A percentile compares a stretch with the other conserved stretches of the same genome.
Evolutionary conservation across 2,113 vertebrate genomes (phyloP).

Genomic region (Nibea coibor): DNA sequence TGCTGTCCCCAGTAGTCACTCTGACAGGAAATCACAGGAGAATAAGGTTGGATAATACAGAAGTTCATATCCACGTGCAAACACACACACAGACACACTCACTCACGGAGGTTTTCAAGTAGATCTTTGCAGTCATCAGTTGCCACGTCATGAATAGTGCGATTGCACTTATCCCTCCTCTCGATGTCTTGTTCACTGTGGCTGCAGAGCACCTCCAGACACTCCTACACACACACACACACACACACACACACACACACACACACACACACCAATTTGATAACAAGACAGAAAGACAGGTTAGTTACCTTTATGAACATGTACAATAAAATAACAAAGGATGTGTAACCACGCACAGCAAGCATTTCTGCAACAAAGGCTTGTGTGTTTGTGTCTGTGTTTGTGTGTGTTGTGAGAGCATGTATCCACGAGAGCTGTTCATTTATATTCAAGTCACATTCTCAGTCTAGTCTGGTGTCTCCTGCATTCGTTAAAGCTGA

Average conservation of each 20-base stretch:
- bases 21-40: too few relatives aligned
- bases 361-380: not conserved
- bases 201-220: constrained; percentile 94
- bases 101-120: constrained; percentile 95
- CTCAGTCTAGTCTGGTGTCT: constrained; percentile 16
- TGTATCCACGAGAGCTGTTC: not conserved
- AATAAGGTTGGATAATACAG: too few relatives aligned
- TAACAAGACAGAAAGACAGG: not conserved
- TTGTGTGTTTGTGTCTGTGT: too few relatives aligned
- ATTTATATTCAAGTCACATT: constrained; percentile 47
- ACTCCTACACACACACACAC: constrained; percentile 85
- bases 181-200: constrained; percentile 92
- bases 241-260: constrained; percentile 53
- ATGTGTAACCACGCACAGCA: not conserved
- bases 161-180: constrained; percentile 90
- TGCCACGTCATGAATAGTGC: constrained; percentile 94
- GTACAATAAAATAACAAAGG: not conserved
- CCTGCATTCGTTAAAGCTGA: constrained; percentile 14
- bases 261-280: not conserved
- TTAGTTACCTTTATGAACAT: not conserved
- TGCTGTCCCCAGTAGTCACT: too few relatives aligned
- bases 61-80: not conserved
- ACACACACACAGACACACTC: not conserved
- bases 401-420: not conserved
- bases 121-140: constrained; percentile 98